Conservation (phyloP, 1,140 invertebrate species). For the Diachasma alloeum region DNA sequence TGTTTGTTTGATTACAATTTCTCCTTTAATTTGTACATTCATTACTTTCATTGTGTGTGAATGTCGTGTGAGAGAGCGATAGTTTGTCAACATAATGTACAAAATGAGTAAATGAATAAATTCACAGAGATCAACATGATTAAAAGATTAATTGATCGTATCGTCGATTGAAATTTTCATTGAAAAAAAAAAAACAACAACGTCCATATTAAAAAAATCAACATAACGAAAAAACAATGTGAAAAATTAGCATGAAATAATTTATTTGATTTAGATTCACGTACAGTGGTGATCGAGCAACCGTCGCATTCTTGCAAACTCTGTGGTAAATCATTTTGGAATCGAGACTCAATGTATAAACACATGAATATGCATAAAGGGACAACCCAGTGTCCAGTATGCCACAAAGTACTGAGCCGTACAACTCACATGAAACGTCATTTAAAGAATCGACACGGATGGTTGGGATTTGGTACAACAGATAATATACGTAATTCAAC, state of each 20-base stretch:
- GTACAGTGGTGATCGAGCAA: conserved; percentile 65
- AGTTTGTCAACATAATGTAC: neutral
- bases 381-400: conserved; percentile 65
- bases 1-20: neutral
- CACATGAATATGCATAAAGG: conserved; percentile 68
- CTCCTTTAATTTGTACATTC: neutral
- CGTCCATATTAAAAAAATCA: neutral
- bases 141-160: neutral
- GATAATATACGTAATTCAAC: conserved; percentile 29
- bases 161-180: neutral
- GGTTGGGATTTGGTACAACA: conserved; percentile 47
- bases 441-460: conserved; percentile 63
- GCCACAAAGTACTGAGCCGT: conserved; percentile 65
- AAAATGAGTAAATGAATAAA: neutral
- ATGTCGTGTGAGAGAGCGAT: neutral
- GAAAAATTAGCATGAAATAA: conserved; percentile 39
- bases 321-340: conserved; percentile 66
- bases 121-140: neutral
- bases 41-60: neutral
- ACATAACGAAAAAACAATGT: conserved; percentile 3
- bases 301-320: conserved; percentile 66
- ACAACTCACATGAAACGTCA: conserved; percentile 65
- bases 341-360: conserved; percentile 66
- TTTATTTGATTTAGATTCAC: conserved; percentile 66
- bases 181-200: conserved; percentile 19